Evolutionary conservation across 2,113 vertebrate species (phyloP), one percentile per base, ranked within the genome.

Genomic region (Marmota monax): DNA sequence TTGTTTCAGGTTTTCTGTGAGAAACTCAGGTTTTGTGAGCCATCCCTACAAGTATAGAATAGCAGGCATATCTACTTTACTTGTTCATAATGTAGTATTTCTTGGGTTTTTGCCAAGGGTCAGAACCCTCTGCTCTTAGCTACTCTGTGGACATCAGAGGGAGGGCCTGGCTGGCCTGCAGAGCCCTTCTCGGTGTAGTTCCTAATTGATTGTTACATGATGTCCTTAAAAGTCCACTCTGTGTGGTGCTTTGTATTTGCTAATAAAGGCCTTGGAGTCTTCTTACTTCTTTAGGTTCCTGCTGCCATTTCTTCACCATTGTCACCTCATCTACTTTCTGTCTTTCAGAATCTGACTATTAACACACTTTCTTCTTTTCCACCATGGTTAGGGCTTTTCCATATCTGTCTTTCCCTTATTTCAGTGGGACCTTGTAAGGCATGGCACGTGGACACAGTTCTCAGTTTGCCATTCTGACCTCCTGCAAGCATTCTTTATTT

Each of bases 391-490:
- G 17, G 45, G 48, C 63, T 84, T 85, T 42, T 76, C 69, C 32
- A 18, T 88, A 7, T 70, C 56, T 91, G 34, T 74, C 74, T 96
- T 96, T 39, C 63, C 84, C 9, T 93, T 86, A 63, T 83, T 97
- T 96, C 93, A 37, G 4, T 39, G n/a, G 74, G 34, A 51, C 65
- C 56, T 95, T 84, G 20, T 94, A 74, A 95, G 88, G 85, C 22
- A 89, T 65, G 37, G 65, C 20, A 61, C 72, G 48, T 94, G 70
- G 42, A 67, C 37, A 12, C 53, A 67, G 65, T 79, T 94, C 78
- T 63, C 73, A 89, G 78, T n/a, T 58, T 94, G 79, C 76, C 82
- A 34, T 94, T 89, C 89, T 96, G 83, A 96, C 89, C 58, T 79
- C 61, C 56, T 7, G 20, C 32, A 83, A 70, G 56, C 82, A 23